Evolutionary conservation across 2,888 invertebrate genomes (phyloP).

Genomic region (Nomada ferruginata): DNA sequence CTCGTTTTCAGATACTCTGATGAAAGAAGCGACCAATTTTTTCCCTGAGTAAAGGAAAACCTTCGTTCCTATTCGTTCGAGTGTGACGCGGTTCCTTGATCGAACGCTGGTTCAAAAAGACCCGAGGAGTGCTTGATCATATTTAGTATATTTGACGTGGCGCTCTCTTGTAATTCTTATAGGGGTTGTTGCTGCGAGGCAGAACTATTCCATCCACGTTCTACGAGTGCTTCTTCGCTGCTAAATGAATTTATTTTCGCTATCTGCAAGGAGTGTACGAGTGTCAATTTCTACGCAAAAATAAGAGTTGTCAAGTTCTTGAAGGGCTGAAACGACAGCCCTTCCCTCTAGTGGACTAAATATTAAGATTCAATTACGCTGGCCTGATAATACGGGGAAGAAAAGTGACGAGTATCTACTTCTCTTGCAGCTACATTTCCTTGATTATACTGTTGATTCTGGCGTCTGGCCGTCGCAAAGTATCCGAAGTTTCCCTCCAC

Average conservation of each 20-base stretch:
- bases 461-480: slow-evolving; percentile 56
- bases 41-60: neutral
- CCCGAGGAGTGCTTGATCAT: neutral
- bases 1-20: slow-evolving; percentile 53
- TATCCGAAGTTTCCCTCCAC: slow-evolving; percentile 50
- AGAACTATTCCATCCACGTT: no score
- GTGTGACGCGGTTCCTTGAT: neutral
- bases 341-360: neutral
- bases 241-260: no score
- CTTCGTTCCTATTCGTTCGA: neutral
- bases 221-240: no score
- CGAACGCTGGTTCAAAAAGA: neutral
- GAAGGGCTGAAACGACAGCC: no score
- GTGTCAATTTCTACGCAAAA: no score
- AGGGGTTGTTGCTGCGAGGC: no score
- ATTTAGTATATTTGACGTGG: neutral
- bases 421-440: slow-evolving; percentile 44
- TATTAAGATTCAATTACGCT: slow-evolving; percentile 38
- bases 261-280: no score
- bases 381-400: neutral
- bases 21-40: slow-evolving; percentile 38
- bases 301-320: no score
- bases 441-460: slow-evolving; percentile 53
- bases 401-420: slow-evolving; percentile 45
- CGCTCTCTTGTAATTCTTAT: no score